These are phyloP conservation scores for Microctenopoma stevenorrisi DNA, from an alignment of 2,797 vertebrate genomes.

Conservation along the genomic window DNA sequence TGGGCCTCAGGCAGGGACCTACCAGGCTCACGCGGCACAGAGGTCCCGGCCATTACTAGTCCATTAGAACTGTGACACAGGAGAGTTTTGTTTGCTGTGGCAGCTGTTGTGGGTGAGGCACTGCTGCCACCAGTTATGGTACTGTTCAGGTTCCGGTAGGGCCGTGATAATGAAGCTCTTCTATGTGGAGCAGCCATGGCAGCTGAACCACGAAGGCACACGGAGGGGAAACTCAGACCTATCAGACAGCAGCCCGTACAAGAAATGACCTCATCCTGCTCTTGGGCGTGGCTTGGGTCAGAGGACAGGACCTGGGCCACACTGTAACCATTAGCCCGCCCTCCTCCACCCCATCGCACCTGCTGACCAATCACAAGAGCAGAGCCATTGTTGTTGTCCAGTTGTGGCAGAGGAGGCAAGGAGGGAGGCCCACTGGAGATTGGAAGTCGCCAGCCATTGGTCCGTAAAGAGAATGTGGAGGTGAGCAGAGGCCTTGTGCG, in stretches of 20 bases:
- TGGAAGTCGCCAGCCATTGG: slow-evolving; percentile 79
- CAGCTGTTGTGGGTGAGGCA: slow-evolving; percentile 30
- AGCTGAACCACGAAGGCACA: slow-evolving; percentile 87
- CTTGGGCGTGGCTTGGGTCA: slow-evolving; percentile 58
- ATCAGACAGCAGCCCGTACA: slow-evolving; percentile 91
- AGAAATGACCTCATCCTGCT: slow-evolving; percentile 89
- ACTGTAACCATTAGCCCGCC: slow-evolving; percentile 68
- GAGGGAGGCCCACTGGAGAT: slow-evolving; percentile 74
- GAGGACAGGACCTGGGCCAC: slow-evolving; percentile 64
- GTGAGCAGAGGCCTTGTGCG: slow-evolving; percentile 55
- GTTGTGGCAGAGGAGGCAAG: slow-evolving; percentile 69
- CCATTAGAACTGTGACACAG: slow-evolving; percentile 81
- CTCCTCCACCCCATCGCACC: slow-evolving; percentile 68
- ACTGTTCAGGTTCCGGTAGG: slow-evolving; percentile 89
- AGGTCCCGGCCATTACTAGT: slow-evolving; percentile 41
- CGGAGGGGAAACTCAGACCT: slow-evolving; percentile 87
- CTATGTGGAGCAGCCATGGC: slow-evolving; percentile 43
- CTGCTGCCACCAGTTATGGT: slow-evolving; percentile 74
- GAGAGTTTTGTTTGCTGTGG: slow-evolving; percentile 75
- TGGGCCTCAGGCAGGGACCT: slow-evolving; percentile 89
- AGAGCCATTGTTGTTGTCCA: slow-evolving; percentile 86
- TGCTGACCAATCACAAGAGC: slow-evolving; percentile 82
- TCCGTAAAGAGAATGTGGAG: slow-evolving; percentile 55
- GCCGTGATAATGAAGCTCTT: slow-evolving; percentile 64
- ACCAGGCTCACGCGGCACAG: slow-evolving; percentile 79